Evolutionary conservation across 2,797 vertebrate species (phyloP).

Genomic region (Chrysocyon brachyurus): DNA sequence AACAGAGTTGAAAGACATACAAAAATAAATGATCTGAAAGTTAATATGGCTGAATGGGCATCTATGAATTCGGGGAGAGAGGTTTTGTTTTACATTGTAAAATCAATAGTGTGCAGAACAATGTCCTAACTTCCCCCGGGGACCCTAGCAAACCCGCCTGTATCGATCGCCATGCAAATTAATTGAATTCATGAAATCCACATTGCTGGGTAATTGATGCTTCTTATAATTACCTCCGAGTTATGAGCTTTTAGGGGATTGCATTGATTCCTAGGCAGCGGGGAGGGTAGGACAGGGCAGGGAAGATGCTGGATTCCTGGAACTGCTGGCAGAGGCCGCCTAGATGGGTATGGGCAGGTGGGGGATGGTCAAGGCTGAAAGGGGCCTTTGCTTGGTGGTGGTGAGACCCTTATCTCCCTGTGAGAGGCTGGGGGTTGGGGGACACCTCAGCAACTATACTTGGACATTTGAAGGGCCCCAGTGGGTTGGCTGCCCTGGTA

Average conservation of each 20-base stretch:
- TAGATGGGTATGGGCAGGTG: constrained; percentile 5
- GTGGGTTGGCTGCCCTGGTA: not conserved
- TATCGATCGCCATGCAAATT: constrained; percentile 90
- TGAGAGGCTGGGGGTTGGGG: not conserved
- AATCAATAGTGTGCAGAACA: constrained; percentile 81
- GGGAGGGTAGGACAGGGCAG: not conserved
- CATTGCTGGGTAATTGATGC: constrained; percentile 89
- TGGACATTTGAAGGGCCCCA: not conserved
- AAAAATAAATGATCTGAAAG: constrained; percentile 91
- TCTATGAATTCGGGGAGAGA: constrained; percentile 86
- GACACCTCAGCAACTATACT: not conserved
- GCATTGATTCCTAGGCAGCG: constrained; percentile 83
- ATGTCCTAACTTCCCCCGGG: constrained; percentile 81
- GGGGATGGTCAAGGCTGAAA: not conserved
- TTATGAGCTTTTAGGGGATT: constrained; percentile 89
- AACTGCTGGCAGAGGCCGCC: not conserved
- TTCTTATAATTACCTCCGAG: constrained; percentile 90
- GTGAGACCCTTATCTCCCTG: not conserved
- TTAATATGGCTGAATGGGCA: constrained; percentile 91
- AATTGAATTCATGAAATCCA: constrained; percentile 89
- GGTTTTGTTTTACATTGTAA: constrained; percentile 82
- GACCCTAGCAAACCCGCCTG: constrained; percentile 84
- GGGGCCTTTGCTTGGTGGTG: not conserved
- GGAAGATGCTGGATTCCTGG: constrained; percentile 66
- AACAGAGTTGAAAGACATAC: constrained; percentile 91